These are phyloP conservation scores for Naja naja DNA, from an alignment of 2,113 vertebrate species.

Conservation along the genomic window DNA sequence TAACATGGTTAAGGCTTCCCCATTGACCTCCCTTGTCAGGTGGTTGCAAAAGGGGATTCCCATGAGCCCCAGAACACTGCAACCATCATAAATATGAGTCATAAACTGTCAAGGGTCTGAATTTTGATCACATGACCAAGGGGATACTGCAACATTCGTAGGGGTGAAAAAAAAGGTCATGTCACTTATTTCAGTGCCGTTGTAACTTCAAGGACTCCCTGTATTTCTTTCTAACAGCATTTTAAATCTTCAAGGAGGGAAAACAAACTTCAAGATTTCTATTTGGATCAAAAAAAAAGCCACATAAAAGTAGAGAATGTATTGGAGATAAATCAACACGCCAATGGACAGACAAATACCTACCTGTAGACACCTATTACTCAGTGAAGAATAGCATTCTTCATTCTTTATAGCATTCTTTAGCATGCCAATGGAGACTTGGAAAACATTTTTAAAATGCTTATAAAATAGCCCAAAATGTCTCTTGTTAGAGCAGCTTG, in stretches of 20 bases:
- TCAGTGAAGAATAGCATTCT: background rate
- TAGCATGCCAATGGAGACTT: background rate
- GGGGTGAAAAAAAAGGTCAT: background rate
- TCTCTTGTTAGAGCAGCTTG: background rate
- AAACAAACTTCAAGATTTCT: background rate
- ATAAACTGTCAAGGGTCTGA: too few relatives aligned
- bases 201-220: background rate
- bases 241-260: background rate
- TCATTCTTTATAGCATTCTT: background rate
- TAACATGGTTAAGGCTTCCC: background rate
- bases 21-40: background rate
- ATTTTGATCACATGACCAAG: too few relatives aligned
- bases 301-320: background rate
- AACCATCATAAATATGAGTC: background rate
- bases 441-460: background rate
- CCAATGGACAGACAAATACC: background rate
- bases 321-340: background rate
- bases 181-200: background rate
- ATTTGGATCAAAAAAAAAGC: background rate
- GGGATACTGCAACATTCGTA: background rate
- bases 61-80: background rate
- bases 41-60: background rate
- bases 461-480: slow-evolving; percentile 1
- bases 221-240: background rate
- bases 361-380: background rate